Base-by-base conservation (phyloP, 2,888 invertebrate genomes). In the Carterocephalus palaemon region DNA sequence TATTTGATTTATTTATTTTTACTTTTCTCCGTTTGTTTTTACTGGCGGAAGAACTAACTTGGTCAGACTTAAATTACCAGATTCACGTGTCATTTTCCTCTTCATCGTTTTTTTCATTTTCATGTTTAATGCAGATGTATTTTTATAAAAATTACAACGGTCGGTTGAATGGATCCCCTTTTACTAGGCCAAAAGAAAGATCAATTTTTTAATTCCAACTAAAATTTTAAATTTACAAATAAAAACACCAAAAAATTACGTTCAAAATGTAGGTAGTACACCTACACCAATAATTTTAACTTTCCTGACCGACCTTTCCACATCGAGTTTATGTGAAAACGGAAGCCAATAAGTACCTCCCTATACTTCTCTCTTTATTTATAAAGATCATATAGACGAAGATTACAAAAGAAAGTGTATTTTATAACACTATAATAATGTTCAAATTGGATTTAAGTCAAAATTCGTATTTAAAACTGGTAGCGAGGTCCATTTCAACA, bases 401-500 rank as follows among this genome's bases (percentile, higher is more conserved):
- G 23, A 6, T 24, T 17, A 46, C 49, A 57, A 51, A 51, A 46
- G 32, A 68, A 67, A 70, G 42, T 60, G 53, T 40, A 47, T 70
- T 67, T 57, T 77, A 70, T 56, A 2, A 26, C 22, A 54, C 45
- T 13, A 22, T 1, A 12, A 53, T 74, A 75, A 60, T 62, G 75
- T 56, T 65, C 54, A 67, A 59, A 66, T 62, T 49, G 56, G 53
- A 51, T 49, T 54, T 57, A 53, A 48, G 41, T 50, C 34, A 26
- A 26, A 56, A 57, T 66, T 75, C 71, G 76, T 83, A 81, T 78
- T 74, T 62, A 59, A 71, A 68, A 72, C 73, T 78, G 80, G 84
- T 80, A 83, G 83, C 81, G 55, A 60, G 62, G 59, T 71, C 70
- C 65, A 57, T 75, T 78, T 75, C 80, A 71, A 83, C 79, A 85